Base-by-base conservation (phyloP, 2,113 vertebrate genomes). In the Marmota monax region DNA sequence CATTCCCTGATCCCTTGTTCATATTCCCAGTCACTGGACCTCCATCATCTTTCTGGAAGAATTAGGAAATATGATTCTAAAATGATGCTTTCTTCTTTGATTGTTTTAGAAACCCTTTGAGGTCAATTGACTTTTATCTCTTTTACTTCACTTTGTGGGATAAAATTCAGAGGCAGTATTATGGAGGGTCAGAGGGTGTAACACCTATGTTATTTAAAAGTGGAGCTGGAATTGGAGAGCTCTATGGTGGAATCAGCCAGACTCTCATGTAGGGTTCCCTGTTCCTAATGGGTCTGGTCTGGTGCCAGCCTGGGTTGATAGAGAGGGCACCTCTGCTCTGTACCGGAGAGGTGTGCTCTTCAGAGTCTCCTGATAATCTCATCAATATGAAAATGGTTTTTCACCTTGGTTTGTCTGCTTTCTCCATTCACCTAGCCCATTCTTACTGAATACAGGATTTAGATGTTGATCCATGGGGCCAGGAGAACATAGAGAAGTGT, bases 21-120 rank as follows among this genome's bases (percentile, higher is more conserved):
- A 51, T 3, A 65, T 87, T 70, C 48, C 86, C 14, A 67, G 11
- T 86, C 74, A 27, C 25, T 32, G 27, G 48, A 51, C 53, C 69
- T 34, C 53, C 34, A 27, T 82, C 82, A 73, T 45, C 37, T 90
- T 73, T 56, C 4, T 51, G 67, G 7, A 93, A 95, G 45, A 94
- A 34, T 80, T 34, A 93, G 84, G 76, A 92, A 95, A 39, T 67
- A 48, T 51, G 61, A 67, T 65, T 94, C 69, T n/a, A 51, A 92
- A 42, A 22, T 76, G 79, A 76, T 58, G 51, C 23, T 76, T 92
- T 85, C 53, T 89, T 48, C 61, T 42, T 88, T 58, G 37, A 17
- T 7, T 85, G 22, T 90, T 90, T 87, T 65, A 53, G 73, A 78
- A 92, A 42, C 32, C 16, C 4, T 82, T 12, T 51, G 34, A 92